Conservation (phyloP, 1,140 invertebrate species). For the Drosophila busckii region DNA sequence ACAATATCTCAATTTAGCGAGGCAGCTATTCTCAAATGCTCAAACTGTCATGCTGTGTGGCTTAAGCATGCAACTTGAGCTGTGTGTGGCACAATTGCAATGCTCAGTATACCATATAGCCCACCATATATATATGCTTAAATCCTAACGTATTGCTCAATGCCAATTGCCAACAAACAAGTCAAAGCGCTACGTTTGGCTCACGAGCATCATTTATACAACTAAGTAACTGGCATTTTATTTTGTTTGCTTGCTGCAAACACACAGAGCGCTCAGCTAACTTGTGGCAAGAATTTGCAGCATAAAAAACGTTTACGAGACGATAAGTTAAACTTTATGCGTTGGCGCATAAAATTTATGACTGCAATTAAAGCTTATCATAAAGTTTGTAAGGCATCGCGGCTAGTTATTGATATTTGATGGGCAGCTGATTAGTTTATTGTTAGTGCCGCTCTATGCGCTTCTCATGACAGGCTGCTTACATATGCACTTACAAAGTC, state of each 20-base stretch:
- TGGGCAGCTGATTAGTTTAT: no score
- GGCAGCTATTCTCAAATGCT: no score
- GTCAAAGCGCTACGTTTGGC: conserved; percentile 2
- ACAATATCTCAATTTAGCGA: no score
- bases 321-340: conserved; percentile 62
- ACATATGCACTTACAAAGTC: conserved; percentile 9
- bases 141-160: conserved; percentile 10
- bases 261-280: no score
- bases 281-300: conserved; percentile 20
- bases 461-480: no score
- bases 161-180: conserved; percentile 30
- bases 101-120: no score
- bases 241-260: conserved; percentile 53
- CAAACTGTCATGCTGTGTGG: no score
- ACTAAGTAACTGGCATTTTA: conserved; percentile 72
- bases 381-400: conserved; percentile 19
- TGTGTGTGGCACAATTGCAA: no score
- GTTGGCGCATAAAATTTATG: conserved; percentile 56
- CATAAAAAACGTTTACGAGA: conserved; percentile 61
- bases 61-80: no score
- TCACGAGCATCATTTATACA: conserved; percentile 43
- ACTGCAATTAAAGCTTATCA: conserved; percentile 64
- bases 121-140: no score
- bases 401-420: conserved; percentile 61
- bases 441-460: no score